These are phyloP conservation scores for Heteromyza rotundicornis DNA, from an alignment of 2,888 invertebrate species.

Conservation along the genomic window DNA sequence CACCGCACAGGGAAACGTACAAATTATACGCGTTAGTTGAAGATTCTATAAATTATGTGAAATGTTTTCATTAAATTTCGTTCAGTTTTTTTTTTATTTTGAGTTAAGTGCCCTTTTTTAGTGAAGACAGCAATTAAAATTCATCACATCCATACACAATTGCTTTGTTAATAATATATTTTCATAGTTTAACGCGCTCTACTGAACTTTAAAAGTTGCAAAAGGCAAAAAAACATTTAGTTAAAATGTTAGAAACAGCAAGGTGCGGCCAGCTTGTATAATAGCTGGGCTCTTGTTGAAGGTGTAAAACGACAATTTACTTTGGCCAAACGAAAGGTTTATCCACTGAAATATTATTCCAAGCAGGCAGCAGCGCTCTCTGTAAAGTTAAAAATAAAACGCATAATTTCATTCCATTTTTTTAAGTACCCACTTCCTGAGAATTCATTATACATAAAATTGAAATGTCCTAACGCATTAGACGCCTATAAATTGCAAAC, in stretches of 20 bases:
- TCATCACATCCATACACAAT: background rate
- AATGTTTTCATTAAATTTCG: constrained; percentile 54
- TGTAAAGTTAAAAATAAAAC: too few relatives aligned
- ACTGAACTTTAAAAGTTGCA: background rate
- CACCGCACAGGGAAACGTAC: background rate
- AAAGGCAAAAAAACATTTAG: too few relatives aligned
- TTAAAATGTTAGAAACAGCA: too few relatives aligned
- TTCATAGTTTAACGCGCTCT: background rate
- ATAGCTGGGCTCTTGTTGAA: background rate
- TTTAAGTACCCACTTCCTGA: too few relatives aligned
- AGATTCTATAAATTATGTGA: constrained; percentile 49
- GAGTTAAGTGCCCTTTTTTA: too few relatives aligned
- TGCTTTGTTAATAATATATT: background rate
- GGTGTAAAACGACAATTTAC: background rate
- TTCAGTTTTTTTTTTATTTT: too few relatives aligned
- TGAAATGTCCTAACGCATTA: background rate
- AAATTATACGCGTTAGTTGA: constrained; percentile 31
- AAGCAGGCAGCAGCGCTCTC: too few relatives aligned
- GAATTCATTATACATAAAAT: too few relatives aligned
- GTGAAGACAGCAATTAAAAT: background rate
- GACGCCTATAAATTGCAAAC: background rate
- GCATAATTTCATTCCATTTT: too few relatives aligned
- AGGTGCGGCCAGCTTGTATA: too few relatives aligned
- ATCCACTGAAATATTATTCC: too few relatives aligned
- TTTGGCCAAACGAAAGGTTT: background rate